Conservation (phyloP, 2,888 invertebrate genomes). For the Cosmia pyralina region DNA sequence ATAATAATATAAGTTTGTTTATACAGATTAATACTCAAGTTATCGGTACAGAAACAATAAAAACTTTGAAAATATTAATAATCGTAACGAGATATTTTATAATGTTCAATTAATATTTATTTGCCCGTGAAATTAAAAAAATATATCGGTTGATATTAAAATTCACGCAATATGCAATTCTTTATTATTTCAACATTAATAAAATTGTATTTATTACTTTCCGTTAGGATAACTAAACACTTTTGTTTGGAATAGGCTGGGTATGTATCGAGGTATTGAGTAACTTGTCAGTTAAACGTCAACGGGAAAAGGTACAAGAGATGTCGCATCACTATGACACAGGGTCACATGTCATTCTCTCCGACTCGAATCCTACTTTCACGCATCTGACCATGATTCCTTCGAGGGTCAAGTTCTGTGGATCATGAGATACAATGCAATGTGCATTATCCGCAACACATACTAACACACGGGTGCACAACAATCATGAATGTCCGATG, state of each 20-base stretch:
- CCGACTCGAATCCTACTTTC: constrained; percentile 11
- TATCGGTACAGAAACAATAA: constrained; percentile 66
- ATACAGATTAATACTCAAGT: constrained; percentile 62
- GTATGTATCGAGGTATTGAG: neutral
- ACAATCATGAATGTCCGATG: constrained; percentile 47
- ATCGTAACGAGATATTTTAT: constrained; percentile 72
- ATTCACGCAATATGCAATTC: constrained; percentile 62
- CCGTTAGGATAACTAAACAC: constrained; percentile 35
- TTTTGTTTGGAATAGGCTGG: constrained; percentile 12
- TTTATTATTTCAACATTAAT: constrained; percentile 63
- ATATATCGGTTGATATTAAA: constrained; percentile 70
- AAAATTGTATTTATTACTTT: constrained; percentile 60
- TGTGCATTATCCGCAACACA: constrained; percentile 35
- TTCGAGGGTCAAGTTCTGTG: constrained; percentile 10
- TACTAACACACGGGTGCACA: constrained; percentile 20
- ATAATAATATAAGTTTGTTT: constrained; percentile 58
- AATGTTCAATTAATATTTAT: constrained; percentile 77
- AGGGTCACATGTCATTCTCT: constrained; percentile 13
- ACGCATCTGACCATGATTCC: constrained; percentile 30
- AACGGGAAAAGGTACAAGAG: neutral
- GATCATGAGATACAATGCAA: constrained; percentile 43
- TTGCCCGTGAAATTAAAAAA: constrained; percentile 75
- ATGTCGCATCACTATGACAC: neutral
- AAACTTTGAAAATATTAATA: constrained; percentile 68
- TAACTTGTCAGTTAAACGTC: neutral